Percentiles rank a stretch among this genome's conserved stretches.
phyloP scores from a whole-genome alignment of 2,113 vertebrate species.

The Carollia perspicillata region DNA sequence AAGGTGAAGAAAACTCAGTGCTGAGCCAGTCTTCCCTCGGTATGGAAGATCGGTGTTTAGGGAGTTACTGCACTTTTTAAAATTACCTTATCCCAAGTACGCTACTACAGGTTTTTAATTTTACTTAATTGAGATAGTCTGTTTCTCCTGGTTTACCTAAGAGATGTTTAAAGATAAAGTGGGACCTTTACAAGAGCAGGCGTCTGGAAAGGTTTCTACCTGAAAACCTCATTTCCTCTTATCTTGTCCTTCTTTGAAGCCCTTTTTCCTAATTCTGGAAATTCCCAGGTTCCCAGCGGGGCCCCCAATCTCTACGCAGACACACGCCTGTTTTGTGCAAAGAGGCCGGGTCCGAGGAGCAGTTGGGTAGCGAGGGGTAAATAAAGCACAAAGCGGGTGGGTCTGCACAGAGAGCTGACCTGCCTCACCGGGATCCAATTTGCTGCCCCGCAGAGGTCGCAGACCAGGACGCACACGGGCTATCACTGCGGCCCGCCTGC shows the following conservation, averaged over 20 bases:
- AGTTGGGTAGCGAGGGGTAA: background rate
- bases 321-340: background rate
- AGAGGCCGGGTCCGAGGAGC: background rate
- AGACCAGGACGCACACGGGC: background rate
- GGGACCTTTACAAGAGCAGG: background rate
- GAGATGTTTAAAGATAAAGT: background rate
- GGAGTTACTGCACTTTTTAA: accelerated
- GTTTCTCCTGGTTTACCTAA: background rate
- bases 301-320: background rate
- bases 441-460: background rate
- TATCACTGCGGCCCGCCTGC: background rate
- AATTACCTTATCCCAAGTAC: background rate
- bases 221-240: conserved; percentile 46
- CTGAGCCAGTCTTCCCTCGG: background rate
- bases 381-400: background rate
- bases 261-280: conserved; percentile 50
- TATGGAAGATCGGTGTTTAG: background rate
- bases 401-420: background rate
- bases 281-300: conserved; percentile 16
- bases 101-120: background rate
- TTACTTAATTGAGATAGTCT: background rate
- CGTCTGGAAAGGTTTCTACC: conserved; percentile 40
- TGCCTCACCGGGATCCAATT: background rate
- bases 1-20: background rate
- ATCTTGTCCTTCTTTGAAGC: conserved; percentile 55